phyloP scores from a whole-genome alignment of 2,113 vertebrate species.

The Ophthalmolycus amberensis region DNA sequence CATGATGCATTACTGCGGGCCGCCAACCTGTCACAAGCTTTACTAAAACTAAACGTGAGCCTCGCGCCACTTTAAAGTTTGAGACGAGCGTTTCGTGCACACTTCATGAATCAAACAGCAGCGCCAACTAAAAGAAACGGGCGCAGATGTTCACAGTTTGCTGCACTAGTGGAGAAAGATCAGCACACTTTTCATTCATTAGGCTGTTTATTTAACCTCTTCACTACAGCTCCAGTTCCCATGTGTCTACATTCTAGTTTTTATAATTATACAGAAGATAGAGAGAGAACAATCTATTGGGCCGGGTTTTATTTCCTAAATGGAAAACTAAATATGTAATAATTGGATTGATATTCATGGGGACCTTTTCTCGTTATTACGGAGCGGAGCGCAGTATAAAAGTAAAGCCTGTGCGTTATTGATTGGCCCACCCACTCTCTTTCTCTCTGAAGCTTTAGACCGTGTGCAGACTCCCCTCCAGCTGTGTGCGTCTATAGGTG shows the following conservation, averaged over 20 bases:
- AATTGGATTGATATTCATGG: conserved; percentile 31
- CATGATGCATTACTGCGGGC: too few species aligned
- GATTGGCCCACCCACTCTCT: conserved; percentile 41
- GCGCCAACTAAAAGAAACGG: conserved; percentile 18
- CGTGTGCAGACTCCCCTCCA: conserved; percentile 51
- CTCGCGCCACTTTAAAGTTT: not conserved
- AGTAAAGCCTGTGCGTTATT: conserved; percentile 27
- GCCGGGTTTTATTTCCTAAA: not conserved
- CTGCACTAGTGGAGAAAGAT: conserved; percentile 59
- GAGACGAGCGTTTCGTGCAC: not conserved
- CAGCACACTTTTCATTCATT: conserved; percentile 24
- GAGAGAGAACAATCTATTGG: not conserved
- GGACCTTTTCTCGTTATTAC: not conserved
- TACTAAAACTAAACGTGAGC: not conserved
- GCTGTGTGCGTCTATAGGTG: conserved; percentile 28
- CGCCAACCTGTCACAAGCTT: too few species aligned
- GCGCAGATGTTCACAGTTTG: conserved; percentile 49
- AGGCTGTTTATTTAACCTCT: conserved; percentile 31
- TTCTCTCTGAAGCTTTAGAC: conserved; percentile 4
- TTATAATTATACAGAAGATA: not conserved
- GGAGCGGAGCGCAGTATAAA: not conserved
- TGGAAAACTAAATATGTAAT: conserved; percentile 19
- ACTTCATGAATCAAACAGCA: not conserved
- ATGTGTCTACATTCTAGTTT: not conserved
- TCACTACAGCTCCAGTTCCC: not conserved